Base-by-base conservation (phyloP, 2,888 invertebrate species). In the Hetaerina titia region DNA sequence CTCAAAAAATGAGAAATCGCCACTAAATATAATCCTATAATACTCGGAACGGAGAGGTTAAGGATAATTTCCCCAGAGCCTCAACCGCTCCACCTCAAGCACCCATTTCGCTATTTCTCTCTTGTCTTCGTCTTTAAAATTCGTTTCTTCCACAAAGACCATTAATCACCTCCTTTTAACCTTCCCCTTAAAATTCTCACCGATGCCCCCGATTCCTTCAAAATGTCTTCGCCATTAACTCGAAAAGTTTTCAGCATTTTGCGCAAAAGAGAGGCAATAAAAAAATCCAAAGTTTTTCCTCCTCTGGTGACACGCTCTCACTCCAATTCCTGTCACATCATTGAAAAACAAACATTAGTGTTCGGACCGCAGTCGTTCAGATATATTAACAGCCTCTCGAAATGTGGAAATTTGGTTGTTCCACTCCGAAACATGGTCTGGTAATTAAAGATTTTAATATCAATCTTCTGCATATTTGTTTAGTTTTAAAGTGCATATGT, bases 141-240 rank as follows among this genome's bases (percentile, higher is more conserved):
- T 81, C 81, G 81, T 81, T 81, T 81, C 81, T 81, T 81, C n/a
- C 31, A 11, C 31, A n/a, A 11, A 81, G 25, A 81, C 31, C 81
- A 81, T 81, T 81, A 81, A 81, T 81, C 81, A 81, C 81, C 31
- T n/a, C 81, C 81, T 31, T n/a, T n/a, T 11, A 7, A 25, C 5
- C 81, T 13, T 25, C 25, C 81, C 69, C 25, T 13, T 31, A 81
- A n/a, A 81, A 81, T n/a, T n/a, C 31, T 74, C 25, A n/a, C 25
- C 74, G 25, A 31, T 31, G 31, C 31, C 81, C 31, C n/a, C 31
- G 8, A 31, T 8, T n/a, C 81, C 81, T 81, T 81, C 81, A 31
- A 31, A 81, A 81, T 81, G 31, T 81, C 81, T 31, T 81, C 81
- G 31, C 31, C 81, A 81, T 81, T 31, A 81, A 81, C 81, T 81